Percentiles rank a stretch among this genome's conserved stretches.
Conservation (phyloP, 2,113 vertebrate species). For the Bambusicola thoracicus region DNA sequence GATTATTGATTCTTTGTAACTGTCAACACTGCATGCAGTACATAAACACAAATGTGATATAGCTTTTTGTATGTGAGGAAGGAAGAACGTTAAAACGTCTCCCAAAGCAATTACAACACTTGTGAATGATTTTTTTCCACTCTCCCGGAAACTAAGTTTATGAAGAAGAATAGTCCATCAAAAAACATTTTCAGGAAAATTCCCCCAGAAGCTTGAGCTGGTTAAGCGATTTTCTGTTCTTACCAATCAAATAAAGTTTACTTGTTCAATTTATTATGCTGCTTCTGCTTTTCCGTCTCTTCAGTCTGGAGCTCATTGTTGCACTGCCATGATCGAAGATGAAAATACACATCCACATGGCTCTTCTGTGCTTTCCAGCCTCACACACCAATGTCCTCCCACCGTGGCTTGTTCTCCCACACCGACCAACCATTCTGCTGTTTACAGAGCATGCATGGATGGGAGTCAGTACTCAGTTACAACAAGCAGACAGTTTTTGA, state of each 20-base stretch:
- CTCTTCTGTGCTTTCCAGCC: background rate
- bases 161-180: background rate
- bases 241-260: background rate
- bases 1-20: conserved; percentile 7
- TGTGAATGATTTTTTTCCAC: background rate
- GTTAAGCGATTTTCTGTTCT: background rate
- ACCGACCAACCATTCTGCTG: background rate
- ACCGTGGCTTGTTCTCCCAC: background rate
- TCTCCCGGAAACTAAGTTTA: background rate
- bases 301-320: background rate
- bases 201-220: background rate
- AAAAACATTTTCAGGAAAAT: background rate
- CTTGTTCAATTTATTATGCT: background rate
- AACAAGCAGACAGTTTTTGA: background rate
- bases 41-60: conserved; percentile 7
- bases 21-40: background rate
- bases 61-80: background rate
- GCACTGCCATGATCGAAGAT: background rate
- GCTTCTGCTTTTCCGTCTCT: background rate
- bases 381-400: background rate
- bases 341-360: background rate
- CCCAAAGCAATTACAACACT: background rate
- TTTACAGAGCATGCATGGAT: background rate
- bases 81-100: background rate
- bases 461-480: background rate